These are phyloP conservation scores for Lophochroa leadbeateri DNA, from an alignment of 2,113 vertebrate species.

Conservation along the genomic window DNA sequence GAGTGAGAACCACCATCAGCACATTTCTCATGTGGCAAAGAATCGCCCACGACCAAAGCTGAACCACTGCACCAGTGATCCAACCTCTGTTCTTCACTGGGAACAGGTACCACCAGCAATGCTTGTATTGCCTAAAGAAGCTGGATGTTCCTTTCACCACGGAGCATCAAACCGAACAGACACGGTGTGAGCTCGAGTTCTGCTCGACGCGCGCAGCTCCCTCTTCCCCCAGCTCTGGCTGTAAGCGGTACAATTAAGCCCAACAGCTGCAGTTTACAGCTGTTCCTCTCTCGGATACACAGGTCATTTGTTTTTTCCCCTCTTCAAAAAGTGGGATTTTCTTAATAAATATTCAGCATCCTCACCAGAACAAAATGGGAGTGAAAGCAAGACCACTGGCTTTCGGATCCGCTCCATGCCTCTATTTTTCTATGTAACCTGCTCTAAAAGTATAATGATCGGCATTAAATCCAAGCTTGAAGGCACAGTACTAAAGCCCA, in stretches of 20 bases:
- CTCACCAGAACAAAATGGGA: slow-evolving; percentile 48
- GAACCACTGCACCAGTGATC: not conserved
- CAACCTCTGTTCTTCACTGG: not conserved
- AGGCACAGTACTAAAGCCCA: slow-evolving; percentile 70
- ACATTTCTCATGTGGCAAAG: accelerated
- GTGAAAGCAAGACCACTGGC: slow-evolving; percentile 44
- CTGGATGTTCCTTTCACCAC: not conserved
- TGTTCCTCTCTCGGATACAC: not conserved
- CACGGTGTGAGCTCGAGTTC: accelerated
- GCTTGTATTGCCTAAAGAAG: not conserved
- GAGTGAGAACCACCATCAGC: not conserved
- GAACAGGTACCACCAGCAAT: not conserved
- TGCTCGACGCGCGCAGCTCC: accelerated
- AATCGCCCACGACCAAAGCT: slow-evolving; percentile 6
- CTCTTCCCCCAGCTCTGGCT: not conserved
- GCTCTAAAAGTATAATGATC: slow-evolving; percentile 73
- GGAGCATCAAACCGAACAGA: not conserved
- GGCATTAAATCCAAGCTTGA: slow-evolving; percentile 70
- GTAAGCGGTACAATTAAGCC: not conserved
- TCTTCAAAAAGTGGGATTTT: slow-evolving; percentile 47
- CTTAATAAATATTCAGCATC: slow-evolving; percentile 59
- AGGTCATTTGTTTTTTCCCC: not conserved
- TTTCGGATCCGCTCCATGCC: slow-evolving; percentile 55
- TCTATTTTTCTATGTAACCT: slow-evolving; percentile 65
- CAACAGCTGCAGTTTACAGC: slow-evolving; percentile 24